These are phyloP conservation scores for Aphelinus certus DNA, from an alignment of 1,140 invertebrate species.

Conservation along the genomic window DNA sequence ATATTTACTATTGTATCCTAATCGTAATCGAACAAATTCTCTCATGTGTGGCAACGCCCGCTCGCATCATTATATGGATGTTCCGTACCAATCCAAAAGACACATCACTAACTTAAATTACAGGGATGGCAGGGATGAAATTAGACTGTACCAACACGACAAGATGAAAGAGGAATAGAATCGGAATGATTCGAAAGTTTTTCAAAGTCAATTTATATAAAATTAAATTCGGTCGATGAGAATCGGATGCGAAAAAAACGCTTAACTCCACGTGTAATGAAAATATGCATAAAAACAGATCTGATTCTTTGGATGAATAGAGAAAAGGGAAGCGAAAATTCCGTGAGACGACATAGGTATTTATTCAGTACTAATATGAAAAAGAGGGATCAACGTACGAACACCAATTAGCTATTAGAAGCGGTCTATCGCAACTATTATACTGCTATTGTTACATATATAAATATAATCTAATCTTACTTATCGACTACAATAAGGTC, in stretches of 20 bases:
- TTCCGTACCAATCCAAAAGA: constrained; percentile 38
- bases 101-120: constrained; percentile 20
- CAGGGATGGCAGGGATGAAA: constrained; percentile 1
- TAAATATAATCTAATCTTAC: constrained; percentile 33
- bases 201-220: constrained; percentile 23
- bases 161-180: neutral
- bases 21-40: constrained; percentile 28
- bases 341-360: constrained; percentile 25
- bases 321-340: constrained; percentile 8
- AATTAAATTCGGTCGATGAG: neutral
- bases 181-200: neutral
- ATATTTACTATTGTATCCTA: constrained; percentile 32
- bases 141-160: constrained; percentile 23
- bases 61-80: constrained; percentile 22
- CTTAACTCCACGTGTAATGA: neutral
- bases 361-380: constrained; percentile 55
- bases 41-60: constrained; percentile 18
- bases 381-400: constrained; percentile 66
- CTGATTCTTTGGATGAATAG: constrained; percentile 15
- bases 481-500: constrained; percentile 30
- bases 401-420: constrained; percentile 66
- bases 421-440: constrained; percentile 60
- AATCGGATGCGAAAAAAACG: neutral
- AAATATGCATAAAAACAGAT: neutral
- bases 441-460: constrained; percentile 48